Evolutionary conservation across 2,888 invertebrate genomes (phyloP).

Genomic region (Orthosia gothica): DNA sequence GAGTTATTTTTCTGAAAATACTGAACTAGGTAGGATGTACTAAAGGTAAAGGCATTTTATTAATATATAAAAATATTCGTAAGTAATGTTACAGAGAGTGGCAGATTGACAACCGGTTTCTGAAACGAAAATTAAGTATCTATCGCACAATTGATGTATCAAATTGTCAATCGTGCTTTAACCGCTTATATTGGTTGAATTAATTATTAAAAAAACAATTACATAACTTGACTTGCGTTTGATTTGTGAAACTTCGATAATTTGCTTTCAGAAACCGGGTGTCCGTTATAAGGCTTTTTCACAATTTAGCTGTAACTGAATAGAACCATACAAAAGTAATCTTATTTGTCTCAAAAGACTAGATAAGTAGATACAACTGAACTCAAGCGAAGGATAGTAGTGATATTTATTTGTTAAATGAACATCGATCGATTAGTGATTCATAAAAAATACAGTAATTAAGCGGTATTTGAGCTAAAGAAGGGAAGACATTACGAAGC

Average conservation of each 20-base stretch:
- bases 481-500: slow-evolving; percentile 28
- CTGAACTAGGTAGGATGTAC: slow-evolving; percentile 55
- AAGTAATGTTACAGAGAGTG: slow-evolving; percentile 5
- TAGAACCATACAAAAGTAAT: background rate
- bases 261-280: background rate
- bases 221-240: background rate
- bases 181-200: background rate
- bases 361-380: background rate
- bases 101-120: background rate
- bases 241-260: background rate
- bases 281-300: background rate
- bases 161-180: background rate
- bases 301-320: background rate
- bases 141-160: background rate
- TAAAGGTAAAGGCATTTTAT: slow-evolving; percentile 43
- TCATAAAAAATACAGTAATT: background rate
- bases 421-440: background rate
- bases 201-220: background rate
- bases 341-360: background rate
- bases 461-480: slow-evolving; percentile 15
- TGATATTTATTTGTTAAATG: background rate
- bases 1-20: slow-evolving; percentile 34
- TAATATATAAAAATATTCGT: slow-evolving; percentile 48
- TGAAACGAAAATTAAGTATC: background rate
- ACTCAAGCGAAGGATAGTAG: background rate